Evolutionary conservation across 2,888 invertebrate genomes (phyloP).

Genomic region (Torymus aiolomorphi): DNA sequence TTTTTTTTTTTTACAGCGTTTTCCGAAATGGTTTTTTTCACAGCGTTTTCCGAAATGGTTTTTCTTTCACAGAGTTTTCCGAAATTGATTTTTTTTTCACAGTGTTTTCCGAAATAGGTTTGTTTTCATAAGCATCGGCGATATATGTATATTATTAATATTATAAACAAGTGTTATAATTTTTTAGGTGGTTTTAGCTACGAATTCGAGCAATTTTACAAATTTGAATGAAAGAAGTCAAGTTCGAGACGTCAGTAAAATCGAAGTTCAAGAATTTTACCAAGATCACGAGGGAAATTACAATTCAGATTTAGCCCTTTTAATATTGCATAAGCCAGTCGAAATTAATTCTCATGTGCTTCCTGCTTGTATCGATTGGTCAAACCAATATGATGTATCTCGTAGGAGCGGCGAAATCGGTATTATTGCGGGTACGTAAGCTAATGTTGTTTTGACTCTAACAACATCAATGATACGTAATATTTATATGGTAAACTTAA

Average conservation of each 20-base stretch:
- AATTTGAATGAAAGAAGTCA: conserved; percentile 65
- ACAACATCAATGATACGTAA: no score
- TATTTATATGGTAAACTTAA: no score
- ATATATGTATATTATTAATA: no score
- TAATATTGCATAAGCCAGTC: conserved; percentile 75
- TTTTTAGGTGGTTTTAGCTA: conserved; percentile 68
- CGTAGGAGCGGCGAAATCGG: conserved; percentile 61
- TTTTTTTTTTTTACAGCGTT: no score
- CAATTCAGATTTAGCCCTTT: conserved; percentile 79
- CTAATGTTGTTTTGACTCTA: background rate
- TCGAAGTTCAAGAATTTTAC: conserved; percentile 76
- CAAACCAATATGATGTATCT: conserved; percentile 54
- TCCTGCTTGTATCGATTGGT: conserved; percentile 78
- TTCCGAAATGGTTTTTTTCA: no score
- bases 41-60: no score
- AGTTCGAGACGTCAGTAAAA: conserved; percentile 72
- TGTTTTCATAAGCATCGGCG: no score
- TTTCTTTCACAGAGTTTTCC: no score
- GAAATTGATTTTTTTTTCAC: no score
- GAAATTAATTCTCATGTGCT: conserved; percentile 74
- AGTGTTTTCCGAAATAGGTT: no score
- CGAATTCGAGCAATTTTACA: conserved; percentile 70
- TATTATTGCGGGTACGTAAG: conserved; percentile 63
- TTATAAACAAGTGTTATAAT: background rate
- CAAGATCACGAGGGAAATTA: conserved; percentile 77